phyloP scores from a whole-genome alignment of 2,888 invertebrate species.

The Mythimna pallens region DNA sequence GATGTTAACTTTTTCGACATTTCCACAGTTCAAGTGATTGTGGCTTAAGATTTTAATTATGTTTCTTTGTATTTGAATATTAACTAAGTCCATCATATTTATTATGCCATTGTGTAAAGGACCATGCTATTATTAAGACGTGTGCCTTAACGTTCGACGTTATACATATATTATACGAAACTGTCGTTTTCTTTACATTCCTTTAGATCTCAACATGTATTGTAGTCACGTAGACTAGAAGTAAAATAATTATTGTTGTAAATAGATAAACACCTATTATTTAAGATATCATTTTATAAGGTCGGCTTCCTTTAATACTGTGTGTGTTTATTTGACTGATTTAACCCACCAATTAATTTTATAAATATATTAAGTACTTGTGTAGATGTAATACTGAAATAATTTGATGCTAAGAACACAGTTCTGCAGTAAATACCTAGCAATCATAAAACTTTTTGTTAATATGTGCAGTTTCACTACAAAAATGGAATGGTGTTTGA shows the following conservation, averaged over 20 bases:
- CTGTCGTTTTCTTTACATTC: conserved; percentile 59
- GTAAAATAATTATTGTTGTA: conserved; percentile 33
- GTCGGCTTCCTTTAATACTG: conserved; percentile 16
- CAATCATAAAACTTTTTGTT: not conserved
- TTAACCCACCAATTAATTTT: conserved; percentile 24
- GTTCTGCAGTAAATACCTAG: not conserved
- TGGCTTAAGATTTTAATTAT: not conserved
- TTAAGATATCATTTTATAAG: conserved; percentile 4
- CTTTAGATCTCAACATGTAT: conserved; percentile 54
- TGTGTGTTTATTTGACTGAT: conserved; percentile 27
- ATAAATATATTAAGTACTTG: conserved; percentile 1
- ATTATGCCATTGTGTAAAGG: conserved; percentile 19
- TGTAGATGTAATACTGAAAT: conserved; percentile 9
- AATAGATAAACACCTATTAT: conserved; percentile 16
- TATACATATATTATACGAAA: conserved; percentile 47
- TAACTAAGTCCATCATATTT: not conserved
- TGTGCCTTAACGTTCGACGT: conserved; percentile 75
- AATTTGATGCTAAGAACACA: conserved; percentile 24
- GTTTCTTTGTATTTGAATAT: not conserved
- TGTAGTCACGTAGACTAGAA: conserved; percentile 46
- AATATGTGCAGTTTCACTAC: not conserved
- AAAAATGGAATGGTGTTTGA: conserved; percentile 3
- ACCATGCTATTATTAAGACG: conserved; percentile 58
- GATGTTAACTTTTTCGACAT: no score
- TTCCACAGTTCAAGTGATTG: no score